Evolutionary conservation across 2,797 vertebrate species (phyloP), one percentile per base, ranked within the genome.

Genomic region (Hemibagrus guttatus): DNA sequence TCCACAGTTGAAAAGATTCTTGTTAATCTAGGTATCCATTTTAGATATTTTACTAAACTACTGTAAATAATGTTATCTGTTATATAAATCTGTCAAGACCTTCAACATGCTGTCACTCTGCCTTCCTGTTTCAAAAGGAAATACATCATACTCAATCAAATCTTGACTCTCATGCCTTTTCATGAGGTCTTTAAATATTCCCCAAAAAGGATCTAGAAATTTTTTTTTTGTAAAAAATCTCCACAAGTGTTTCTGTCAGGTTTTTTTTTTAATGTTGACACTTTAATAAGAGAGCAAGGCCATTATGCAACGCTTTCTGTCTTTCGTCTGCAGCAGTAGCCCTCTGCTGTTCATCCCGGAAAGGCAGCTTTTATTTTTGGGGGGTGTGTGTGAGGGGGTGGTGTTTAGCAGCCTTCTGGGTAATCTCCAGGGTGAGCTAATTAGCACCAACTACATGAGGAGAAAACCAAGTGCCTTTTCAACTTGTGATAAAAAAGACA

Each of bases 341-440:
- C 61, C 78, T 61, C 71, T 81, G 85, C 83, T 86, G 87, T 91
- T 85, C 85, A 87, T 89, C 71, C 79, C 80, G 66, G 83, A 89
- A 88, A 90, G 74, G n/a, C 69, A 21, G 83, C 68, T 69, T 88
- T 88, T 88, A 88, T 89, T 88, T 92, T 86, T 86, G 88, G 72
- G 86, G 66, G 63, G 88, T 85, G 93, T 93, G 92, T 91, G 86
- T 66, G 90, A 74, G 84, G 31, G 84, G 87, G 83, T 87, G 87
- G 90, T 91, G 91, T 93, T 94, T 88, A 86, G 79, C 89, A 86
- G 92, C 88, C 93, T 92, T 86, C 46, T 92, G 93, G 92, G 92
- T 93, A 94, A 94, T 93, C 80, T 91, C 89, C 90, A 91, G 89
- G 91, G 92, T 91, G 92, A 92, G 91, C 93, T 95, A 95, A 96